Base-by-base conservation (phyloP, 1,140 invertebrate genomes). In the Eufriesea mexicana region DNA sequence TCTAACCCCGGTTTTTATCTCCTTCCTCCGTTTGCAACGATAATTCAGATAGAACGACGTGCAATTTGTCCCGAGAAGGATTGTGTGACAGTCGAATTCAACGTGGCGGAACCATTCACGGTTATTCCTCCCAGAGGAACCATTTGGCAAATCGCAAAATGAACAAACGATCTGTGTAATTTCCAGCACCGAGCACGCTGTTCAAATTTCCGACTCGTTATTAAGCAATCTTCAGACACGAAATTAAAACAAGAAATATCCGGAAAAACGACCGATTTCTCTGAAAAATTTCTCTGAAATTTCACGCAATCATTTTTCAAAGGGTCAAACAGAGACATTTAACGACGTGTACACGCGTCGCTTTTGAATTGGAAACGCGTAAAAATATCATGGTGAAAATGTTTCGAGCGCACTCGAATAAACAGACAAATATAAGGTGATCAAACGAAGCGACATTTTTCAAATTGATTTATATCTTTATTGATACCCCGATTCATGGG, bases 31-130 rank as follows among this genome's bases (percentile, higher is more conserved):
- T 7, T 9, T 45, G 62, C 23, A 25, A 23, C 28, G 49, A 67
- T 57, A 57, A 68, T 45, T 78, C 64, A 68, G 49, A 55, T 23
- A 45, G 51, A 20, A 78, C 57, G 75, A 68, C 75, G 64, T 55
- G 62, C 49, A 78, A 78, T 78, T 78, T 78, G 75, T 78, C 45
- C 45, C 51, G 16, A 25, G 62, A 62, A 55, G 62, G 28, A 78
- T 78, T 57, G 28, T 67, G n/a, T 68, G 62, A 67, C 75, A 77
- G 75, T 67, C 25, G 75, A 77, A 77, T 66, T 77, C 75, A 51
- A 49, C 47, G 66, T 42, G 45, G 25, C 16, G 18, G 75, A 25
- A 68, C 75, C 72, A 45, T n/a, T 23, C 54, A 25, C 42, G n/a
- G 42, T 59, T 59, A 74, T 59, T 74, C n/a, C 72, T 74, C 55